Base-by-base conservation (phyloP, 2,113 vertebrate species). In the Mandrillus leucophaeus region DNA sequence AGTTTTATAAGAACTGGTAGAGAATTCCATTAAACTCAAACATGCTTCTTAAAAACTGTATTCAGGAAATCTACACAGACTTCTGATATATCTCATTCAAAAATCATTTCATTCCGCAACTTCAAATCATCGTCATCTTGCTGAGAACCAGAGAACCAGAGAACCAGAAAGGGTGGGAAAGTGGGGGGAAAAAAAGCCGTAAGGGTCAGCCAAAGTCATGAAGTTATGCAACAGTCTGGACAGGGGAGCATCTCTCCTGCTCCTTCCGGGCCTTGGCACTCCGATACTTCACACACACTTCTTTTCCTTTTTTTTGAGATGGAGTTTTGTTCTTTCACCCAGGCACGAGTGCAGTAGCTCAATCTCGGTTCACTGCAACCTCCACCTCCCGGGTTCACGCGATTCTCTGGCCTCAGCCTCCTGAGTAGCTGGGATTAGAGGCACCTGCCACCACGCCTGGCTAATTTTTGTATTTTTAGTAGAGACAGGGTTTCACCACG, bases 221-320 rank as follows among this genome's bases (percentile, higher is more conserved):
- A 66, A 8, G 18, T 38, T 2, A 30, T 0, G 10, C n/a, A 3
- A 75, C 57, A 16, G 12, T 50, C 73, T 0, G 2, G 18, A n/a
- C 0, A 40, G 11, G 30, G 13, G 10, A 22, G 32, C 57, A 14
- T 2, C 64, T 43, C 45, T 3, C 1, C 83, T 59, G 38, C 72
- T 75, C 6, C 1, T 27, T 43, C 22, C 0, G 8, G 16, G 2
- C 32, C 32, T 57, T 38, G 12, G 43, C 2, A 1, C 17, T 32
- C 50, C 9, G 5, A 25, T 0, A 64, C 61, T 64, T 64, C 27
- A 30, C 27, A 30, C 11, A 64, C 11, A 55, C 2, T 20, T 55
- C 12, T 30, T 30, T 64, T 30, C 27, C 30, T 30, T 64, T 30
- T 30, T 64, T 30, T 64, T 30, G 61, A 64, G 61, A 64, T 2